Conservation (phyloP, 2,113 vertebrate genomes). For the Smithornis capensis region DNA sequence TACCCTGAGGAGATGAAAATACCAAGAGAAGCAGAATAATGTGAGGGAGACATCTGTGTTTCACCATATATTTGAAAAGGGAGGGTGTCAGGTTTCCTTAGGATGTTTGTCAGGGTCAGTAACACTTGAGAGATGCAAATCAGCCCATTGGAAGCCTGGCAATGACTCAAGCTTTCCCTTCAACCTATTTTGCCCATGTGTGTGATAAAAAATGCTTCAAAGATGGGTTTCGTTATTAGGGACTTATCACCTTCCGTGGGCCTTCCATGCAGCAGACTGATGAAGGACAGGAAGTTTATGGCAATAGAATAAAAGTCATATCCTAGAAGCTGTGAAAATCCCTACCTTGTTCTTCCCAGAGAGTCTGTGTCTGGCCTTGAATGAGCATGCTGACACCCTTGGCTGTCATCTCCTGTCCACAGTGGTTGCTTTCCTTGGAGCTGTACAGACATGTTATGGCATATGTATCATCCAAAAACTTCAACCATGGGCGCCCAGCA, state of each 20-base stretch:
- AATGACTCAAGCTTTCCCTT: neutral
- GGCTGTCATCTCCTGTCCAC: neutral
- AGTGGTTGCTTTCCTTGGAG: neutral
- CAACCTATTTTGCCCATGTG: neutral
- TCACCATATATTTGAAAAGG: conserved; percentile 9
- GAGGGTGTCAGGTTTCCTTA: neutral
- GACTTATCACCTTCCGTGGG: neutral
- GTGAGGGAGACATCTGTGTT: neutral
- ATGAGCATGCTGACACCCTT: neutral
- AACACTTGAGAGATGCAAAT: neutral
- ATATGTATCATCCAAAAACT: neutral
- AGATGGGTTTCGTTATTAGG: neutral
- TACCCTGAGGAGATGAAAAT: neutral
- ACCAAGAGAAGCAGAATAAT: neutral
- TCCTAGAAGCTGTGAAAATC: neutral
- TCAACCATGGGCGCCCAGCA: neutral
- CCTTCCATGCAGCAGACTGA: neutral
- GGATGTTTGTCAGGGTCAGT: neutral
- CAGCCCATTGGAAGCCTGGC: neutral
- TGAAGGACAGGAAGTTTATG: neutral
- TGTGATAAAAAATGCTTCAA: neutral
- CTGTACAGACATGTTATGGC: neutral
- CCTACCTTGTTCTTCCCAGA: neutral
- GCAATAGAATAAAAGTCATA: neutral
- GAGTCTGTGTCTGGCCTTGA: neutral